Base-by-base conservation (phyloP, 2,797 vertebrate species). In the Falco naumanni region DNA sequence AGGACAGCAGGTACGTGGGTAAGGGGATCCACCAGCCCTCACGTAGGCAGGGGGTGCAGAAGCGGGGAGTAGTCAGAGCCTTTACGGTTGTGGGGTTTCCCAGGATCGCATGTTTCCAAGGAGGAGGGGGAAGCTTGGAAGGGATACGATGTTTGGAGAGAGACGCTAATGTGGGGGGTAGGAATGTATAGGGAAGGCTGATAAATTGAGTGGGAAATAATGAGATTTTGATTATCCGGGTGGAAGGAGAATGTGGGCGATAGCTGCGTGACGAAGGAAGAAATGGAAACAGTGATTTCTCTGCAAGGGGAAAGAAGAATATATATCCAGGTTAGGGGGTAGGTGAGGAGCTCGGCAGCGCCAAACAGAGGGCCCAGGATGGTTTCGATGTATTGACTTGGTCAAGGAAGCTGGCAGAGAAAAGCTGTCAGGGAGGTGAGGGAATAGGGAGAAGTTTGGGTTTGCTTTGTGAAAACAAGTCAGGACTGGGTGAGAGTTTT, bases 1-100 rank as follows among this genome's bases (percentile, higher is more conserved):
- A 60, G n/a, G 75, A 20, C 26, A 33, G 31, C 43, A 56, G 39
- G 1, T 26, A 5, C 0, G 2, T 39, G 3, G 11, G 1, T 53
- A 47, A 5, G 13, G 31, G 60, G 48, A 74, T 37, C 65, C 5
- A 20, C 68, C 18, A 54, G 33, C 39, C 21, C 16, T 79, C 18
- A 18, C 18, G 7, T 2, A 37, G 33, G 31, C 22, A 79, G 53
- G 28, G 50, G 25, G 19, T 33, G 8, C 21, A 21, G 59, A 85
- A 76, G 56, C 10, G 54, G 5, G 18, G 70, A 39, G 31, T 26
- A 43, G 11, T 37, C 53, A 51, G 50, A 86, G 4, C 18, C 17
- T 51, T 78, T 57, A 31, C 8, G 31, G 0, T 21, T 33, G 20
- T 26, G 34, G 45, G 16, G 5, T 45, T 71, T 82, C 53, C 28